phyloP scores from a whole-genome alignment of 2,888 invertebrate species.

The Empis stercorea region DNA sequence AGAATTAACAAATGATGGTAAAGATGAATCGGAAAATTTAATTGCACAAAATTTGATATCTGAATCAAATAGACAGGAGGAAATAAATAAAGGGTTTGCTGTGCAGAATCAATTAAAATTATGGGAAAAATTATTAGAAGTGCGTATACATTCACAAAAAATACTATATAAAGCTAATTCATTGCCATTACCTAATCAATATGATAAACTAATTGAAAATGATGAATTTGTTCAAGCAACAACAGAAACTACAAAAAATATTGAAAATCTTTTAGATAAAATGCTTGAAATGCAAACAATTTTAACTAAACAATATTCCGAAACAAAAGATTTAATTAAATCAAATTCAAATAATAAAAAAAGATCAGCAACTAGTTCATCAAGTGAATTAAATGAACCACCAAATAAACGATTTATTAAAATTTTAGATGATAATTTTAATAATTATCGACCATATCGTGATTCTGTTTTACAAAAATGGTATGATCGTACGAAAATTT shows the following conservation, averaged over 20 bases:
- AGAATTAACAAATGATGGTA: conserved; percentile 5
- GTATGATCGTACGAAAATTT: conserved; percentile 81
- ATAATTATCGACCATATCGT: conserved; percentile 52
- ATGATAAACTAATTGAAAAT: conserved; percentile 35
- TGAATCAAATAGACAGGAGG: conserved; percentile 36
- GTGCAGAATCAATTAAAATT: conserved; percentile 57
- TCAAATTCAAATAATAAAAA: neutral
- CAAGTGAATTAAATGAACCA: conserved; percentile 7
- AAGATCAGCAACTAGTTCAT: neutral
- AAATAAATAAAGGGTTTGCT: conserved; percentile 50
- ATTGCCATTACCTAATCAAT: conserved; percentile 52
- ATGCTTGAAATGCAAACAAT: conserved; percentile 45
- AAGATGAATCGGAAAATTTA: conserved; percentile 2
- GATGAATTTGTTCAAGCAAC: conserved; percentile 41
- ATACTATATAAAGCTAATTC: conserved; percentile 61
- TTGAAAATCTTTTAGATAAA: conserved; percentile 51
- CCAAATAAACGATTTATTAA: conserved; percentile 31
- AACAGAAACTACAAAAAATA: conserved; percentile 40
- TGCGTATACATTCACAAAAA: conserved; percentile 79
- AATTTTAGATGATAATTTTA: conserved; percentile 43
- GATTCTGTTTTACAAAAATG: conserved; percentile 80
- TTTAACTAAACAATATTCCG: conserved; percentile 50
- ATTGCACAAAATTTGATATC: conserved; percentile 25
- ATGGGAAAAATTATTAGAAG: conserved; percentile 78
- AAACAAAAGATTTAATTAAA: conserved; percentile 45